phyloP scores from a whole-genome alignment of 2,113 vertebrate species.

The Campylomormyrus numenius region DNA sequence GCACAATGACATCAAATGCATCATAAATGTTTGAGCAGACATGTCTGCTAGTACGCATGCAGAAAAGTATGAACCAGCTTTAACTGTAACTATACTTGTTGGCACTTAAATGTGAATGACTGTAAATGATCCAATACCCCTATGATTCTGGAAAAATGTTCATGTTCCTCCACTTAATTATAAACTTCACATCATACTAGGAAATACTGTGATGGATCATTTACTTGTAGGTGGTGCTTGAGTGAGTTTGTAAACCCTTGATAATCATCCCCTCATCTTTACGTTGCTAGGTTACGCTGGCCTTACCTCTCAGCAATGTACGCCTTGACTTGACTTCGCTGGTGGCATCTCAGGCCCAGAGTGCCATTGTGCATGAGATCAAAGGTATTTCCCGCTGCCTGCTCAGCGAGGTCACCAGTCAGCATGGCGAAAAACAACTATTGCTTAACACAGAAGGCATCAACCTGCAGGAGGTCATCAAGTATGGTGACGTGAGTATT shows the following conservation, averaged over 20 bases:
- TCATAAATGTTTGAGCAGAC: no score
- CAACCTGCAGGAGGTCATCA: conserved; percentile 84
- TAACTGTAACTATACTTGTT: not conserved
- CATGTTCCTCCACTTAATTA: not conserved
- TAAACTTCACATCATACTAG: not conserved
- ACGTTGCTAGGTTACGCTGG: conserved; percentile 65
- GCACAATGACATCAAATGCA: no score
- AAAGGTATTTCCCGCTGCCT: conserved; percentile 82
- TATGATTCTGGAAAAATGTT: not conserved
- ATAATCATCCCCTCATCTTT: not conserved
- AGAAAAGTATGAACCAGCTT: no score
- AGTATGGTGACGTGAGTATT: conserved; percentile 65
- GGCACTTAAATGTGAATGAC: not conserved
- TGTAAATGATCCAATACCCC: not conserved
- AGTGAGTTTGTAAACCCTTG: not conserved
- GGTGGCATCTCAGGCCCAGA: conserved; percentile 64
- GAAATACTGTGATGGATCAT: not conserved
- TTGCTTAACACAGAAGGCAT: conserved; percentile 86
- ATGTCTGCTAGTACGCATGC: no score
- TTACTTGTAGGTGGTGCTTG: not conserved
- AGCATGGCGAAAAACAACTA: conserved; percentile 58
- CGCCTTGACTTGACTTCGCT: conserved; percentile 84
- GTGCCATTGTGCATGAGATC: conserved; percentile 71
- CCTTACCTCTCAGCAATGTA: conserved; percentile 71
- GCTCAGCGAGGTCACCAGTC: conserved; percentile 66